Percentiles rank a stretch among this genome's conserved stretches.
These are phyloP conservation scores for Copidosoma floridanum DNA, from an alignment of 1,140 invertebrate genomes.

Conservation along the genomic window DNA sequence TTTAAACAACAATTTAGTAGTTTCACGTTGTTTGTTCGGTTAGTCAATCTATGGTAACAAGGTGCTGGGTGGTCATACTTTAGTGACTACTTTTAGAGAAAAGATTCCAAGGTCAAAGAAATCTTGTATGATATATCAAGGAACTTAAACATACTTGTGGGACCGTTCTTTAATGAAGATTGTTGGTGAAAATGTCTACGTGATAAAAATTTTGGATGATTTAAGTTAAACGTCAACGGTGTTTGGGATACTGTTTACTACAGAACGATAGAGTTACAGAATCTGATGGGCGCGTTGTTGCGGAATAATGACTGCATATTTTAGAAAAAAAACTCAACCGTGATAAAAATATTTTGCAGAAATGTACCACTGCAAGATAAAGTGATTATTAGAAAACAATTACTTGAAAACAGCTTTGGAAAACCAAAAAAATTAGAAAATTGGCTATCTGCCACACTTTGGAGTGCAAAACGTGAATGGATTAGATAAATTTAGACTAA, in stretches of 20 bases:
- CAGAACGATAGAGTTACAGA: not conserved
- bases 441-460: not conserved
- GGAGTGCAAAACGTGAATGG: not conserved
- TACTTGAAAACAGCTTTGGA: not conserved
- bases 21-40: not conserved
- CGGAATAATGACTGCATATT: not conserved
- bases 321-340: not conserved
- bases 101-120: not conserved
- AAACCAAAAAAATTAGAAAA: not conserved
- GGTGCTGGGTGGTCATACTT: not conserved
- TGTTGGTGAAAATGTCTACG: not conserved
- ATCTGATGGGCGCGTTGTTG: not conserved
- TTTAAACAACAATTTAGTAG: not conserved
- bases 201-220: not conserved
- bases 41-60: not conserved
- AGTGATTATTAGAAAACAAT: not conserved
- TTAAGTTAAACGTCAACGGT: not conserved
- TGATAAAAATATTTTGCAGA: not conserved
- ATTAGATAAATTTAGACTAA: not conserved
- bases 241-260: not conserved
- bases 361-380: not conserved
- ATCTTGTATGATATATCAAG: not conserved
- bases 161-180: not conserved
- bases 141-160: not conserved
- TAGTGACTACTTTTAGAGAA: too few species aligned